A percentile compares a stretch with the other conserved stretches of the same genome.
These are phyloP conservation scores for Ellobium chinense DNA, from an alignment of 2,888 invertebrate species.

Conservation along the genomic window DNA sequence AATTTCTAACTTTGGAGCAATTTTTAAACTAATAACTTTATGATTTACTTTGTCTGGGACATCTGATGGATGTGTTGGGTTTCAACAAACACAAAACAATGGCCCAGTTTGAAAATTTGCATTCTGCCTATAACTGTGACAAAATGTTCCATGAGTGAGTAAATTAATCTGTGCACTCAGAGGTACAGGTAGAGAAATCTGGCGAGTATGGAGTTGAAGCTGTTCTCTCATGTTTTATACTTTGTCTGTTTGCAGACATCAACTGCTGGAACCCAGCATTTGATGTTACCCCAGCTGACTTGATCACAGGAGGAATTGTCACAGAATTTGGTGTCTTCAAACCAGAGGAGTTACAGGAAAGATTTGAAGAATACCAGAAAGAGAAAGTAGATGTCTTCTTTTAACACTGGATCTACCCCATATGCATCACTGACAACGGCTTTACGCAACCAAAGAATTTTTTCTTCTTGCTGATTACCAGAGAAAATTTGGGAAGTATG, in stretches of 20 bases:
- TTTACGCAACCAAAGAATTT: neutral
- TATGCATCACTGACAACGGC: neutral
- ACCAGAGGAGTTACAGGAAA: slow-evolving; percentile 64
- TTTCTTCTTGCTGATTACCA: neutral
- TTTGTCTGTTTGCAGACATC: slow-evolving; percentile 86
- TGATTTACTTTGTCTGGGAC: too few species aligned
- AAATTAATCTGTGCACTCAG: too few species aligned
- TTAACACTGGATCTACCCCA: neutral
- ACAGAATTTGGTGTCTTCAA: slow-evolving; percentile 93
- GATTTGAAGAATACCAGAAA: slow-evolving; percentile 46
- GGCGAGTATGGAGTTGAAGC: too few species aligned
- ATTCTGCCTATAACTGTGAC: too few species aligned
- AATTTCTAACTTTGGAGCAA: too few species aligned
- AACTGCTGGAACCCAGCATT: slow-evolving; percentile 99
- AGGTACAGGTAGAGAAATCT: too few species aligned
- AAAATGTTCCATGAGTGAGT: too few species aligned
- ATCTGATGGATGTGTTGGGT: too few species aligned
- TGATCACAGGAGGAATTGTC: slow-evolving; percentile 93
- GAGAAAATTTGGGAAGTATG: neutral
- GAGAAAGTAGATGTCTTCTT: neutral
- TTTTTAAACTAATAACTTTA: too few species aligned
- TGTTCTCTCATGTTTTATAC: neutral
- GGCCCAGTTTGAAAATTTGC: too few species aligned
- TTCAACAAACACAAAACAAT: too few species aligned
- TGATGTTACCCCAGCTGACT: slow-evolving; percentile 95